Evolutionary conservation across 2,797 vertebrate genomes (phyloP).

Genomic region (Rhinoraja longicauda): DNA sequence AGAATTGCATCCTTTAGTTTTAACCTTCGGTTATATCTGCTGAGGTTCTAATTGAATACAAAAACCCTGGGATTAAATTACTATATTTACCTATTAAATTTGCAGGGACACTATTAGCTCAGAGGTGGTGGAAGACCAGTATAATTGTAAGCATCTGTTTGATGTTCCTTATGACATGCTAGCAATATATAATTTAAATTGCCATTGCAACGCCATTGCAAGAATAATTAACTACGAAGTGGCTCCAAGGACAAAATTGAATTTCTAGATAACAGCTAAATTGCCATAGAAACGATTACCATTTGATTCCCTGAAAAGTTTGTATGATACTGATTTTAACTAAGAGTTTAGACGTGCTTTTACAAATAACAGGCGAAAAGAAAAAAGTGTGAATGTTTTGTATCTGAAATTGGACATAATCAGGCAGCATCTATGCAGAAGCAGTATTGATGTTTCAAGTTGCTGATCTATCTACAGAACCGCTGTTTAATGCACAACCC

Average conservation of each 20-base stretch:
- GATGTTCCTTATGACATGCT: neutral
- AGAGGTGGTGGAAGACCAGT: neutral
- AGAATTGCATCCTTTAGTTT: neutral
- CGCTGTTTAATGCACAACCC: too few relatives aligned
- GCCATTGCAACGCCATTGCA: too few relatives aligned
- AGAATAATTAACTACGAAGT: neutral
- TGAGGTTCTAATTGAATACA: neutral
- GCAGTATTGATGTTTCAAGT: too few relatives aligned
- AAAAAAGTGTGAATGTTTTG: neutral
- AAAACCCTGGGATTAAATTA: neutral
- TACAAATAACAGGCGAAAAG: neutral
- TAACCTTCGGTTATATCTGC: neutral
- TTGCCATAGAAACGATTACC: neutral
- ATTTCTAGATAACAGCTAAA: neutral
- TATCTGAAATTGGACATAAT: neutral
- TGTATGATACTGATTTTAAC: neutral
- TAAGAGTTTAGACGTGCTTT: neutral
- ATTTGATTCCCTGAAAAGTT: neutral
- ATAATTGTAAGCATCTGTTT: neutral
- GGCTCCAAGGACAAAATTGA: neutral
- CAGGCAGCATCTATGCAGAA: too few relatives aligned
- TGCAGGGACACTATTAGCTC: neutral
- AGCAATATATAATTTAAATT: neutral
- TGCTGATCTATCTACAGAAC: too few relatives aligned
- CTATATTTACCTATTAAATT: neutral